Evolutionary conservation across 2,113 vertebrate genomes (phyloP).

Genomic region (Tricholaema leucomelas): DNA sequence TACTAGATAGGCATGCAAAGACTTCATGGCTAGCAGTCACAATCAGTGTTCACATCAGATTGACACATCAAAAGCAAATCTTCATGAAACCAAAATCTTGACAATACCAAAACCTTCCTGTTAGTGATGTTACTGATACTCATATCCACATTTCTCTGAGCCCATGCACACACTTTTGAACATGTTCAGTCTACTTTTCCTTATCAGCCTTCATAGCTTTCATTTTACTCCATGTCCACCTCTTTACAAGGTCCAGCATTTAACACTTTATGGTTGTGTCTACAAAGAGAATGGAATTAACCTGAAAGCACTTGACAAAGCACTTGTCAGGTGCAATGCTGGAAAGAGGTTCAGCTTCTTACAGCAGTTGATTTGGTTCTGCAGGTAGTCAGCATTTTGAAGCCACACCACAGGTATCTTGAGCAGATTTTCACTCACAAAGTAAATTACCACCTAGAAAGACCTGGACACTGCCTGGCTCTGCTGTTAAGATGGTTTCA

Average conservation of each 20-base stretch:
- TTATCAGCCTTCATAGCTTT: too few relatives aligned
- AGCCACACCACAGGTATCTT: background rate
- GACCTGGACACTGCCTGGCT: background rate
- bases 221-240: background rate
- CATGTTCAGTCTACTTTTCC: too few relatives aligned
- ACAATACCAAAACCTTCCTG: background rate
- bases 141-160: background rate
- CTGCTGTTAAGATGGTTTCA: background rate
- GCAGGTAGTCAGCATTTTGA: background rate
- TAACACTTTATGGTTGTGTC: background rate
- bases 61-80: background rate
- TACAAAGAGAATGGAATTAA: background rate
- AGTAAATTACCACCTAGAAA: background rate
- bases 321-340: background rate
- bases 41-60: background rate
- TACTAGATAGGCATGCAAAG: background rate
- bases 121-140: background rate
- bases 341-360: background rate
- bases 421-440: background rate
- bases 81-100: background rate
- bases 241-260: background rate
- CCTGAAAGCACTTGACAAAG: background rate
- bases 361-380: background rate
- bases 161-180: background rate
- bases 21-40: background rate